Conservation (phyloP, 2,797 vertebrate genomes). For the Oreortyx pictus region DNA sequence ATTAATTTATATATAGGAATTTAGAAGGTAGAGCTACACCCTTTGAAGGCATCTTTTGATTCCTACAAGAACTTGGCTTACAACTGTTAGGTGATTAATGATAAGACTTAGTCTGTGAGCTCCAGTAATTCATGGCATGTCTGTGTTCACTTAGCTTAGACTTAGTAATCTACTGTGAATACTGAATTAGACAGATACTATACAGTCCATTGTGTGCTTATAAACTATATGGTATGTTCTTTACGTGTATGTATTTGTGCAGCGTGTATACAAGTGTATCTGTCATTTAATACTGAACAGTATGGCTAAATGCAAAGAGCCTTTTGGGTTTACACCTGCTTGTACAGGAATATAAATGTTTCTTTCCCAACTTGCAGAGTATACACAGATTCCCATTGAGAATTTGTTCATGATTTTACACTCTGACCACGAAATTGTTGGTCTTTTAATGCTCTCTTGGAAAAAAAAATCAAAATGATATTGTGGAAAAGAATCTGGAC, state of each 20-base stretch:
- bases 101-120: neutral
- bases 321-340: slow-evolving; percentile 47
- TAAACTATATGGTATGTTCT: fast-evolving
- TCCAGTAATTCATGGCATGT: neutral
- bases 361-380: slow-evolving; percentile 32
- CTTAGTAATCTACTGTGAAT: neutral
- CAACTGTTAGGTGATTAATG: too few relatives aligned
- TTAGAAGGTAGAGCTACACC: neutral
- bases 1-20: neutral
- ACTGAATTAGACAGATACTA: neutral
- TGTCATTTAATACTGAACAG: neutral
- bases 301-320: neutral
- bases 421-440: slow-evolving; percentile 37
- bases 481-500: slow-evolving; percentile 15
- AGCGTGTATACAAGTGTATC: neutral
- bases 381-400: neutral
- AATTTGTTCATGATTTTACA: slow-evolving; percentile 47
- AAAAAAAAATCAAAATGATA: slow-evolving; percentile 1
- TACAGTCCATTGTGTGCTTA: neutral
- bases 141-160: neutral
- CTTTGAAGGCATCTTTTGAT: neutral
- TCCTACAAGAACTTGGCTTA: neutral
- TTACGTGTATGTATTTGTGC: neutral
- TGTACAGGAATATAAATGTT: slow-evolving; percentile 41
- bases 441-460: neutral